Evolutionary conservation across 1,140 invertebrate genomes (phyloP), one percentile per base, ranked within the genome.

Genomic region (Ruditapes philippinarum): DNA sequence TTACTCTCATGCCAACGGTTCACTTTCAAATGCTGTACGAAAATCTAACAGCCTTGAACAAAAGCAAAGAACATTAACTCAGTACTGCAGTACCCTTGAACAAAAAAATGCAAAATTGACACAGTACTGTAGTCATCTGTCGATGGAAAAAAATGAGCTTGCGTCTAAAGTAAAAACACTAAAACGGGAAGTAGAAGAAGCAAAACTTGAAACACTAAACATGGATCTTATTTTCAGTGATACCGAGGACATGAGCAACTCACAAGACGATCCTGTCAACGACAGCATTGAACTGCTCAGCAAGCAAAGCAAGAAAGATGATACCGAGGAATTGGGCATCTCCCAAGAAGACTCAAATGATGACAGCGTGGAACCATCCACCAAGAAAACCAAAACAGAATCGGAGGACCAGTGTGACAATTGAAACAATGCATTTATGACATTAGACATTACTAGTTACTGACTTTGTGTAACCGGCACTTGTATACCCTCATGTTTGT

Each of bases 161-260:
- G 65, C 65, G 65, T 70, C 65, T 70, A 70, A 70, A 70, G 65
- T 70, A 70, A 70, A 70, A 31, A 70, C 65, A 70, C 65, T 70
- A 70, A 70, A 70, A 70, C 65, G 65, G 65, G 65, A 70, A 70
- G 65, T 70, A 70, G 65, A 70, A 70, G 65, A 70, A n/a, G n/a
- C n/a, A 70, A 70, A 70, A 70, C 25, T 31, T 70, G 25, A 31
- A 70, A 36, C 25, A 70, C 65, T 70, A 36, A 70, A 70, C 65
- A 70, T 70, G 65, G 65, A 70, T 70, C n/a, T 70, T 70, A 70
- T 70, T 70, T 70, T 70, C 65, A 70, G 65, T 70, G 65, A 70
- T 31, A n/a, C 65, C 22, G 65, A 70, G 65, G 65, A 70, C 65
- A 40, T 70, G 65, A 70, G 65, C 65, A 70, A n/a, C n/a, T n/a